A percentile compares a stretch with the other conserved stretches of the same genome.
Conservation (phyloP, 2,888 invertebrate species). For the Chrysolina oricalcia region DNA sequence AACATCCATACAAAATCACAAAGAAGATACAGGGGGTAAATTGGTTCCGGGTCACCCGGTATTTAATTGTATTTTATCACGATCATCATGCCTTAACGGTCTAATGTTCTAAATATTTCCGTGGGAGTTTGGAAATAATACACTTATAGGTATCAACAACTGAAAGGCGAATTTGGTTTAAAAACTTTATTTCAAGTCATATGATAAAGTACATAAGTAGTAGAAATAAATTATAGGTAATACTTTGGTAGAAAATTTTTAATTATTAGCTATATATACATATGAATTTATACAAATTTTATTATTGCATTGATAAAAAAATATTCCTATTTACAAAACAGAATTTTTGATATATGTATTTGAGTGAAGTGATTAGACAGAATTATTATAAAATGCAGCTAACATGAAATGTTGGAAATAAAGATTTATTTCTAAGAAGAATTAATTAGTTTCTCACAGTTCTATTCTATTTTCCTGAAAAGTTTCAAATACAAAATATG, state of each 20-base stretch:
- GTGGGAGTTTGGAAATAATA: not conserved
- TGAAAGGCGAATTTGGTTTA: not conserved
- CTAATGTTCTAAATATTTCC: too few relatives aligned
- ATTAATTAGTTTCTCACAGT: not conserved
- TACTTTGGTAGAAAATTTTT: conserved; percentile 60
- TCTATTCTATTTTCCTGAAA: too few relatives aligned
- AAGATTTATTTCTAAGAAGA: not conserved
- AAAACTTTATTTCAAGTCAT: conserved; percentile 23
- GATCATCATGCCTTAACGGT: too few relatives aligned
- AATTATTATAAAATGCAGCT: not conserved
- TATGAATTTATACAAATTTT: conserved; percentile 21
- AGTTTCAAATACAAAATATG: too few relatives aligned
- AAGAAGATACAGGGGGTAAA: too few relatives aligned
- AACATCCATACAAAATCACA: too few relatives aligned
- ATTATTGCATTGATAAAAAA: not conserved
- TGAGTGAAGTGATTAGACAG: not conserved
- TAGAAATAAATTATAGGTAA: conserved; percentile 60
- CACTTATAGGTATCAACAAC: not conserved
- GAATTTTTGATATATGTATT: not conserved
- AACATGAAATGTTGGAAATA: not conserved
- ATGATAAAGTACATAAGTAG: conserved; percentile 41
- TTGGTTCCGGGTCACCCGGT: too few relatives aligned
- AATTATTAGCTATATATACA: conserved; percentile 53
- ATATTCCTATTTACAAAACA: not conserved
- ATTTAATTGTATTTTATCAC: too few relatives aligned